A percentile compares a stretch with the other conserved stretches of the same genome.
These are phyloP conservation scores for Machimus rusticus DNA, from an alignment of 2,888 invertebrate species.

Conservation along the genomic window DNA sequence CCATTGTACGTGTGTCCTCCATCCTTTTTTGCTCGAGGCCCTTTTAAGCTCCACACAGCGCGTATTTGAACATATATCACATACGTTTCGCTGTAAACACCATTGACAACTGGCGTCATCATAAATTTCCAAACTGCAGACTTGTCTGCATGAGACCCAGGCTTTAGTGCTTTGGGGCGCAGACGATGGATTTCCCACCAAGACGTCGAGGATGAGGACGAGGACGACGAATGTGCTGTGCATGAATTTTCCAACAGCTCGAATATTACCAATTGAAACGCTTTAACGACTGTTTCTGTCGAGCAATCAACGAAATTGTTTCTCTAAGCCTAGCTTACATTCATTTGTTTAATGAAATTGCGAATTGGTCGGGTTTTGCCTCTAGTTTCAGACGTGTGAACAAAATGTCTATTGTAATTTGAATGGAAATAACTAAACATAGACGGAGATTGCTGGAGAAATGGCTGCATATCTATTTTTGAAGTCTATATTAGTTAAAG, in stretches of 20 bases:
- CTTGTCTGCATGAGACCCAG: background rate
- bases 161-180: background rate
- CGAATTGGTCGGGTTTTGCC: background rate
- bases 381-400: background rate
- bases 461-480: background rate
- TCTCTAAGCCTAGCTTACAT: background rate
- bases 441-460: background rate
- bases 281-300: background rate
- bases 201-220: background rate
- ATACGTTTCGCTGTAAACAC: background rate
- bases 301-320: background rate
- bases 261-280: background rate
- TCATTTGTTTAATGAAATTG: background rate
- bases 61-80: background rate
- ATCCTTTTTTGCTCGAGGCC: background rate
- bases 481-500: background rate
- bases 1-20: background rate
- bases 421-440: background rate
- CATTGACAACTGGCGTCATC: background rate
- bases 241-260: background rate
- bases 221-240: background rate
- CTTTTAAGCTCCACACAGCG: background rate
- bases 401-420: background rate
- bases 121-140: background rate
- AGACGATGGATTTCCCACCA: background rate